Conservation (phyloP, 2,888 invertebrate species). For the Callosobruchus maculatus region DNA sequence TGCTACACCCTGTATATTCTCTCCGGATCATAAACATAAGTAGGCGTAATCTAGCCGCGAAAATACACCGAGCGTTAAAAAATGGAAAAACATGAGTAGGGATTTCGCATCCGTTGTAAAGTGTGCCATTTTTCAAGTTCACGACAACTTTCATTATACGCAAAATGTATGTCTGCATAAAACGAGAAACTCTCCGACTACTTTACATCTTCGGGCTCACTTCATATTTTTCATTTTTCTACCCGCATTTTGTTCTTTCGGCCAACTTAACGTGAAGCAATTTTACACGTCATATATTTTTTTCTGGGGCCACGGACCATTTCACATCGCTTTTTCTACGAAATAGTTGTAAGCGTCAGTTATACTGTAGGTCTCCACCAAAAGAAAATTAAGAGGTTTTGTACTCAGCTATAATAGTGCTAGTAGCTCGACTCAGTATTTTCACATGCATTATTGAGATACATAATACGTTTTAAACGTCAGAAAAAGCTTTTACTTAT, state of each 20-base stretch:
- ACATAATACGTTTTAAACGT: too few relatives aligned
- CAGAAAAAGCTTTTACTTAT: too few relatives aligned
- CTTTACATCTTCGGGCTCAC: neutral
- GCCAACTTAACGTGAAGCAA: neutral
- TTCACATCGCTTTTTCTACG: neutral
- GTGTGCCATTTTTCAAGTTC: neutral
- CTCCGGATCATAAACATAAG: too few relatives aligned
- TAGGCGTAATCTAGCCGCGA: neutral
- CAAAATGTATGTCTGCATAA: neutral
- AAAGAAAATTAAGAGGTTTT: too few relatives aligned
- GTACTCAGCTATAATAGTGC: too few relatives aligned
- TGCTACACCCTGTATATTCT: too few relatives aligned
- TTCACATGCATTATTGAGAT: too few relatives aligned
- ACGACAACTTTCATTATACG: neutral
- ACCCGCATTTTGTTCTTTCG: neutral
- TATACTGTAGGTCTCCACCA: too few relatives aligned
- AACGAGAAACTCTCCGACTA: neutral
- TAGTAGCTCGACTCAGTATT: too few relatives aligned
- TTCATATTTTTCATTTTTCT: neutral
- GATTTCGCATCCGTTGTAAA: neutral
- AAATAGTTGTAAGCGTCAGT: too few relatives aligned
- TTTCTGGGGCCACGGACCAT: neutral
- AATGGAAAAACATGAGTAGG: neutral
- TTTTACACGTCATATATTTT: neutral
- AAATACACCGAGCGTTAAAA: neutral